phyloP scores from a whole-genome alignment of 37 sponge, comb jelly and placozoan genomes.

The Axinella damicornis region DNA sequence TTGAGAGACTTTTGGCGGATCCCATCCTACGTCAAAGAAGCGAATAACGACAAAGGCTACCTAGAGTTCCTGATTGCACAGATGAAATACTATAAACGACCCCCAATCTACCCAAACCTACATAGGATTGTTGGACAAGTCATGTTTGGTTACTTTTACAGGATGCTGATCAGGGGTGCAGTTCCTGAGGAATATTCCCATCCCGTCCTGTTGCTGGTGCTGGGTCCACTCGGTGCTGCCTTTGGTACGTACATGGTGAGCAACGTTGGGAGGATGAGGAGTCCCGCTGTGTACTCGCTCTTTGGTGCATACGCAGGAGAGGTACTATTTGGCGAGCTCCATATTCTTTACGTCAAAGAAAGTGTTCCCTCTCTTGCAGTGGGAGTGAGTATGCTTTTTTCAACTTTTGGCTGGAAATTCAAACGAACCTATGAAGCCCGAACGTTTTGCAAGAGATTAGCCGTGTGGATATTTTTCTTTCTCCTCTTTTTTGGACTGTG shows the following conservation, averaged over 20 bases:
- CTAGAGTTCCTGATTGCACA: neutral
- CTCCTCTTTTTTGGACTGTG: slow-evolving; percentile 35
- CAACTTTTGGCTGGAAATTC: slow-evolving; percentile 50
- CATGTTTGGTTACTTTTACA: slow-evolving; percentile 56
- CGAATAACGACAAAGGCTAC: slow-evolving; percentile 59
- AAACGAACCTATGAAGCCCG: neutral
- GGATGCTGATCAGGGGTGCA: slow-evolving; percentile 39
- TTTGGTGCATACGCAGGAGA: slow-evolving; percentile 72
- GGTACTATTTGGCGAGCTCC: slow-evolving; percentile 46
- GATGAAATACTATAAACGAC: neutral
- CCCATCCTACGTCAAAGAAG: slow-evolving; percentile 77
- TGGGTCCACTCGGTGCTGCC: slow-evolving; percentile 79
- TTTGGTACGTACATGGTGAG: slow-evolving; percentile 83
- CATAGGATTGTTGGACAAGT: slow-evolving; percentile 68
- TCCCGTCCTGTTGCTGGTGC: neutral
- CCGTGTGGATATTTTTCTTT: neutral
- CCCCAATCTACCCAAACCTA: slow-evolving; percentile 25
- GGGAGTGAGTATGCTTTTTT: slow-evolving; percentile 26
- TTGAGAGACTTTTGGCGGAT: slow-evolving; percentile 78
- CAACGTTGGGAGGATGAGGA: slow-evolving; percentile 68
- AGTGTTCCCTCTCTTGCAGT: slow-evolving; percentile 9
- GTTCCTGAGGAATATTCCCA: slow-evolving; percentile 50
- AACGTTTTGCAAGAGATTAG: slow-evolving; percentile 42
- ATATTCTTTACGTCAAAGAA: neutral
- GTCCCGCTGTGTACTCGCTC: slow-evolving; percentile 38